phyloP scores from a whole-genome alignment of 1,140 invertebrate species.

The Leptoteleia sp. region DNA sequence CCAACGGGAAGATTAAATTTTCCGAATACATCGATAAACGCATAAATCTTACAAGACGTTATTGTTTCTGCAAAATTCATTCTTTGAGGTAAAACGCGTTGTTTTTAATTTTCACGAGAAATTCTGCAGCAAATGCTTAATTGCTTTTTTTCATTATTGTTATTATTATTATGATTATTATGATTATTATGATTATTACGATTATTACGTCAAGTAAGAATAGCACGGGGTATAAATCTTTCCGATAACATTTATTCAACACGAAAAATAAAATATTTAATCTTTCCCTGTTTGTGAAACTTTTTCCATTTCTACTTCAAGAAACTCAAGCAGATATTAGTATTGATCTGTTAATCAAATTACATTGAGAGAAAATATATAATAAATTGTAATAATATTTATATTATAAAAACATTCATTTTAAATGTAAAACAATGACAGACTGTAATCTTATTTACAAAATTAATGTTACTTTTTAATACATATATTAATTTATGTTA shows the following conservation, averaged over 20 bases:
- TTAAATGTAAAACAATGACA: no score
- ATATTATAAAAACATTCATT: no score
- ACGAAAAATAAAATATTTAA: slow-evolving; percentile 48
- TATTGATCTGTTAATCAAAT: slow-evolving; percentile 56
- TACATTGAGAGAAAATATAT: no score
- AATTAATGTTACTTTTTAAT: no score
- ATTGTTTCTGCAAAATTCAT: slow-evolving; percentile 26
- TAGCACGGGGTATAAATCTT: slow-evolving; percentile 26
- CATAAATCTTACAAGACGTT: slow-evolving; percentile 31
- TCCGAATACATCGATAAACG: neutral
- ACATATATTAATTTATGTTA: no score
- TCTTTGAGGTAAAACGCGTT: slow-evolving; percentile 21
- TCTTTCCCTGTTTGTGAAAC: slow-evolving; percentile 38
- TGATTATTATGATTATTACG: slow-evolving; percentile 36
- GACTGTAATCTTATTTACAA: no score
- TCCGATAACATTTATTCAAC: slow-evolving; percentile 38
- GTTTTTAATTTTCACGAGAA: slow-evolving; percentile 26
- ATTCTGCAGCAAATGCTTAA: slow-evolving; percentile 8
- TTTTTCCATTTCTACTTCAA: slow-evolving; percentile 41
- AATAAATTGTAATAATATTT: no score
- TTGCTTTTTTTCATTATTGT: slow-evolving; percentile 28
- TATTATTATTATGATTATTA: slow-evolving; percentile 38
- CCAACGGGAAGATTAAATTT: slow-evolving; percentile 45
- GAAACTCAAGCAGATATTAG: slow-evolving; percentile 51
- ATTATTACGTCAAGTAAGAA: slow-evolving; percentile 20